Base-by-base conservation (phyloP, 2,797 vertebrate genomes). In the Lateolabrax maculatus region DNA sequence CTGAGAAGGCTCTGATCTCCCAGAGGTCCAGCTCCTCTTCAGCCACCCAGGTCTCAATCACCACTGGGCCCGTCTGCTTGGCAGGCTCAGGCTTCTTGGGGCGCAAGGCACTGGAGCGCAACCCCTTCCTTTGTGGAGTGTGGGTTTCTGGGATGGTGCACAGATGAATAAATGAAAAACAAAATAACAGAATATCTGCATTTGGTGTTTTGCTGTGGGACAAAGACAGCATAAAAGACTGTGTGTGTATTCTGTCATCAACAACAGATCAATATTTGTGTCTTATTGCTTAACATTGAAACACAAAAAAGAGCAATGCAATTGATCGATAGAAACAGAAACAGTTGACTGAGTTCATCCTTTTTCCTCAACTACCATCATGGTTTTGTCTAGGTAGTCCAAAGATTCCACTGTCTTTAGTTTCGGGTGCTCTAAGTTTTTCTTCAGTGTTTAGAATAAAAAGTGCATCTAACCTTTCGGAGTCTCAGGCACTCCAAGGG, bases 1-100 rank as follows among this genome's bases (percentile, higher is more conserved):
- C 98, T 83, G 98, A 97, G 95, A 99, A 99, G 62, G 97, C 98
- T 93, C 98, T 96, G 90, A 99, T 99, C 94, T 99, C 98, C 98
- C 98, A 99, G 31, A 99, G 95, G 67, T 99, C 98, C 88, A 99
- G 94, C 60, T 99, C 98, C 84, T 99, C 98, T 89, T 99, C 98
- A 6, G 98, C 95, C 31, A 99, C 97, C 98, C 98, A 99, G 46
- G 96, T 97, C 94, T 99, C 98, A 12, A 99, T 96, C 87, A 99
- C 96, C 78, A 99, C 96, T 9, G 98, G 98, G 34, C 98, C 98
- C 0, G 97, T 99, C 92, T 99, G 97, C 93, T 99, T 99, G 85
- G 97, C 96, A 0, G 97, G 97, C 89, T 99, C 98, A 0, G 97
- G 97, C 90, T 98, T 98, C 93, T 99, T 99, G 44, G 98, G 98